Evolutionary conservation across 30 jellyfish, hydroid and myxozoan species (phyloP).

Genomic region (Rhopilema esculentum): DNA sequence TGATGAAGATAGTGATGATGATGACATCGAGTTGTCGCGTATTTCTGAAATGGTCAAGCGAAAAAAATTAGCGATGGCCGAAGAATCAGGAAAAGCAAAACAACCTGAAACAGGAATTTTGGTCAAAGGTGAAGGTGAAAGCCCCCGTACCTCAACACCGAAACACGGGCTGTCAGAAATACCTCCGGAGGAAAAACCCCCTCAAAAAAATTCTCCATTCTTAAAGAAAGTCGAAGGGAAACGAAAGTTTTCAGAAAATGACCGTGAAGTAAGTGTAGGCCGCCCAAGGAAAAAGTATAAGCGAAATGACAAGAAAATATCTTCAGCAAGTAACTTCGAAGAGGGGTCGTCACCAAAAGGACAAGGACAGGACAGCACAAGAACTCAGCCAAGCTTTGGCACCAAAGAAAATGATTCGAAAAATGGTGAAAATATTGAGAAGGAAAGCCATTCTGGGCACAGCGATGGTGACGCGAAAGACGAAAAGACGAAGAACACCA

Average conservation of each 20-base stretch:
- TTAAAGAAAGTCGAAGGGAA: not conserved
- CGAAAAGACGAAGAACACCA: not conserved
- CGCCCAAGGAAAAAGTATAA: not conserved
- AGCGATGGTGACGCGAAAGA: not conserved
- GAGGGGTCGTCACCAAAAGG: not conserved
- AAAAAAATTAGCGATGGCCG: constrained; percentile 37
- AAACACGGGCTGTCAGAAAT: not conserved
- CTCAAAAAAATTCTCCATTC: not conserved
- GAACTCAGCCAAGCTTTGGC: not conserved
- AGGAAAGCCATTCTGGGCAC: not conserved
- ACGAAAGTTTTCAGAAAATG: not conserved
- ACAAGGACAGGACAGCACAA: not conserved
- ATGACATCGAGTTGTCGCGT: constrained; percentile 38
- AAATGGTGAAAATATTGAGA: not conserved
- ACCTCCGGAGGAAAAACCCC: not conserved
- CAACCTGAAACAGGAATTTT: not conserved
- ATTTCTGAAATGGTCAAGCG: constrained; percentile 56
- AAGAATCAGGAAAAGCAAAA: constrained; percentile 8
- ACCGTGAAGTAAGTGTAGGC: not conserved
- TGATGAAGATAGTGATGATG: constrained; percentile 50
- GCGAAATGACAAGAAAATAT: not conserved
- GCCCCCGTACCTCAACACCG: not conserved
- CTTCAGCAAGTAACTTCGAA: not conserved
- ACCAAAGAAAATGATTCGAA: not conserved
- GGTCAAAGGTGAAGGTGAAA: not conserved